phyloP scores from a whole-genome alignment of 2,113 vertebrate genomes.

The Phylloscopus trochiloides region DNA sequence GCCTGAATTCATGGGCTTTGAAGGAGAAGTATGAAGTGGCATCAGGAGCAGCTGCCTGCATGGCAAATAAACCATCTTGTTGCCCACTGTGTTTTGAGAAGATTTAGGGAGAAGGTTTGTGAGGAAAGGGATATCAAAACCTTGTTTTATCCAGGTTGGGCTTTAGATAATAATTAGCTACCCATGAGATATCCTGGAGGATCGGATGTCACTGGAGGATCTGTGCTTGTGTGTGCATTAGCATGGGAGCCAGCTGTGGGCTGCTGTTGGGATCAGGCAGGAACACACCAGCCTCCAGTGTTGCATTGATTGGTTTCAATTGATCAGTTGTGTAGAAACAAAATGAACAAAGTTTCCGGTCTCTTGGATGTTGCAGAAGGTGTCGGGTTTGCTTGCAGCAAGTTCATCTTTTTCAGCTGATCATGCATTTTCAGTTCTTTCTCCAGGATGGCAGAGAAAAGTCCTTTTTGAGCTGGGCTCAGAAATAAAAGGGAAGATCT shows the following conservation, averaged over 20 bases:
- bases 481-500: not conserved
- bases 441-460: not conserved
- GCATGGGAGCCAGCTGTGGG: fast-evolving
- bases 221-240: fast-evolving
- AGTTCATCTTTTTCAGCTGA: not conserved
- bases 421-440: not conserved
- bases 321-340: conserved; percentile 22
- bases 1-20: not conserved
- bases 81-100: not conserved
- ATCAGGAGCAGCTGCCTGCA: not conserved
- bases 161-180: not conserved
- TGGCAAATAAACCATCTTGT: not conserved
- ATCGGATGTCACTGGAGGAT: not conserved
- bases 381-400: not conserved
- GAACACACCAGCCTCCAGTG: not conserved
- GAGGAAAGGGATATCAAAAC: not conserved
- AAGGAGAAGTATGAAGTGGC: not conserved
- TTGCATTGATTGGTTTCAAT: not conserved
- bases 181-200: not conserved
- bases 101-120: not conserved
- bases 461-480: not conserved
- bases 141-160: not conserved
- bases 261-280: not conserved
- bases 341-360: fast-evolving
- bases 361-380: not conserved